These are phyloP conservation scores for Rhagoletis zephyria DNA, from an alignment of 1,140 invertebrate genomes.

Conservation along the genomic window DNA sequence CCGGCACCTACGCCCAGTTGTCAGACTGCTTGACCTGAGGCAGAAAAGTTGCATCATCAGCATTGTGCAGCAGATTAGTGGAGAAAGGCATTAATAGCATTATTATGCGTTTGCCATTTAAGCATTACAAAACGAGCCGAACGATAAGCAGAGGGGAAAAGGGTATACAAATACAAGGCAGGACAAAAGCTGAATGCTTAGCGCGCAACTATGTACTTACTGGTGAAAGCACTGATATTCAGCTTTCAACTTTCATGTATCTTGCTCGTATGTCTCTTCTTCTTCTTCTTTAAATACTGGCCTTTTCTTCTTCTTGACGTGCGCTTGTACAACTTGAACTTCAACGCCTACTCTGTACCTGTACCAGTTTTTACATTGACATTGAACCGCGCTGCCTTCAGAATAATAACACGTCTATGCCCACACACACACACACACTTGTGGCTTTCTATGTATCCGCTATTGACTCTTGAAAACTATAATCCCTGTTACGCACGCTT, in stretches of 20 bases:
- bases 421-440: not conserved
- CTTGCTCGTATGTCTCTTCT: not conserved
- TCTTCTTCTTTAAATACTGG: too few species aligned
- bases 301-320: not conserved
- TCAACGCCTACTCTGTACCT: not conserved
- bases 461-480: not conserved
- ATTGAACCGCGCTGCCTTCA: not conserved
- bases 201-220: not conserved
- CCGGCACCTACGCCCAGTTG: not conserved
- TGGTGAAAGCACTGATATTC: too few species aligned
- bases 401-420: too few species aligned
- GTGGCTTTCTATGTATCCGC: not conserved
- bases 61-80: not conserved
- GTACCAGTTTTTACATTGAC: conserved; percentile 5
- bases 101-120: not conserved
- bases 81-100: not conserved
- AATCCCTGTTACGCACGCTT: not conserved
- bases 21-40: not conserved
- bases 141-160: not conserved
- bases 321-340: conserved; percentile 31
- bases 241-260: not conserved
- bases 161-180: not conserved
- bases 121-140: not conserved
- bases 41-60: conserved; percentile 20
- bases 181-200: not conserved